Evolutionary conservation across 2,113 vertebrate species (phyloP).

Genomic region (Actenoides lindsayi): DNA sequence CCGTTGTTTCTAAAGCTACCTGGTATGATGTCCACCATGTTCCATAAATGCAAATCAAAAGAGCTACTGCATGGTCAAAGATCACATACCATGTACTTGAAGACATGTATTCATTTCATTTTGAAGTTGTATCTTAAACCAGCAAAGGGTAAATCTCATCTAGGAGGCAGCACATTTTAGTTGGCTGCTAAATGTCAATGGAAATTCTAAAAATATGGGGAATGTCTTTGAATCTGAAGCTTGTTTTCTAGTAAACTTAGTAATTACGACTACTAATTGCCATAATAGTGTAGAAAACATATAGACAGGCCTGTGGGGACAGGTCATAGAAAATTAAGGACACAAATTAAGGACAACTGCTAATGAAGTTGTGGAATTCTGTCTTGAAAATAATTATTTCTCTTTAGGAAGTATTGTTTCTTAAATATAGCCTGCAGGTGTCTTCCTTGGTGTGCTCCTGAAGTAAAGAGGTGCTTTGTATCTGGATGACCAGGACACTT

Average conservation of each 20-base stretch:
- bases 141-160: neutral
- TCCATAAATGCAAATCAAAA: neutral
- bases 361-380: neutral
- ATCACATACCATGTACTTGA: neutral
- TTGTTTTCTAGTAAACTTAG: neutral
- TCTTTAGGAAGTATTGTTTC: neutral
- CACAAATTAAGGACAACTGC: neutral
- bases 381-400: neutral
- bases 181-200: neutral
- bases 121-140: neutral
- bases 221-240: neutral
- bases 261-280: neutral
- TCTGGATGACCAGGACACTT: neutral
- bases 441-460: neutral
- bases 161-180: neutral
- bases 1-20: neutral
- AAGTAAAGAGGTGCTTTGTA: neutral
- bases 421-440: neutral
- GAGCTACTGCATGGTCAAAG: neutral
- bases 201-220: neutral
- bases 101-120: neutral
- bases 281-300: neutral
- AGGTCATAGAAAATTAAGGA: neutral
- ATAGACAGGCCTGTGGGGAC: neutral
- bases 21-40: neutral